These are phyloP conservation scores for Drosophila pandora DNA, from an alignment of 1,140 invertebrate species.

Conservation along the genomic window DNA sequence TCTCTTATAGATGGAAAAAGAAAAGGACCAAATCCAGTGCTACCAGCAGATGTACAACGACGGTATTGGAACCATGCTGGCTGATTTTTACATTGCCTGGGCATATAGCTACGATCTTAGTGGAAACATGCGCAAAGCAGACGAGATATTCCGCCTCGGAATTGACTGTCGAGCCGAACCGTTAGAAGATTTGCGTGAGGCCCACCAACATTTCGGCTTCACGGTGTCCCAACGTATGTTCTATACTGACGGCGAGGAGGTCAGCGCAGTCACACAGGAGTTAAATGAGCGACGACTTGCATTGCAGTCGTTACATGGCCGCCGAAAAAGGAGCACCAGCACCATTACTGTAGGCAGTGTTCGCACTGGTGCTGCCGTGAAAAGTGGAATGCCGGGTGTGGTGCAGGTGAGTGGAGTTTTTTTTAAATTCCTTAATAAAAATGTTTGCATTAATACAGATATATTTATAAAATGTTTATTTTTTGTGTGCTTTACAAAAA, in stretches of 20 bases:
- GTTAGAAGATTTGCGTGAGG: constrained; percentile 88
- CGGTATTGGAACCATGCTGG: constrained; percentile 91
- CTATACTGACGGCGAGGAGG: constrained; percentile 86
- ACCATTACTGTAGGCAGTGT: constrained; percentile 85
- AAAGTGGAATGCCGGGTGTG: constrained; percentile 66
- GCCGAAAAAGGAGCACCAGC: constrained; percentile 85
- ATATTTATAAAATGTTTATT: no score
- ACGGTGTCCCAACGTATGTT: constrained; percentile 86
- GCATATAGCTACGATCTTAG: constrained; percentile 91
- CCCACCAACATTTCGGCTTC: constrained; percentile 88
- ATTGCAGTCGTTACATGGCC: constrained; percentile 86
- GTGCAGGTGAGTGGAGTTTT: constrained; percentile 47
- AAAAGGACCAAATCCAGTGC: constrained; percentile 89
- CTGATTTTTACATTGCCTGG: constrained; percentile 92
- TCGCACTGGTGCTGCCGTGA: constrained; percentile 83
- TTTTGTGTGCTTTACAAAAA: no score
- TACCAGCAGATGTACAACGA: constrained; percentile 90
- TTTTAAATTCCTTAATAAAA: no score
- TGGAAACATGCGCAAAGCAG: constrained; percentile 90
- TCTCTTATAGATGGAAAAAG: constrained; percentile 88
- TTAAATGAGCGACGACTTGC: constrained; percentile 88
- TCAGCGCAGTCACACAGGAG: constrained; percentile 84
- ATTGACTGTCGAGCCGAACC: constrained; percentile 89
- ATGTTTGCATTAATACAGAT: no score
- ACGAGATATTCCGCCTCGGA: constrained; percentile 90